Percentiles rank a stretch among this genome's conserved stretches.
phyloP scores from a whole-genome alignment of 2,888 invertebrate genomes.

The Arctia plantaginis region DNA sequence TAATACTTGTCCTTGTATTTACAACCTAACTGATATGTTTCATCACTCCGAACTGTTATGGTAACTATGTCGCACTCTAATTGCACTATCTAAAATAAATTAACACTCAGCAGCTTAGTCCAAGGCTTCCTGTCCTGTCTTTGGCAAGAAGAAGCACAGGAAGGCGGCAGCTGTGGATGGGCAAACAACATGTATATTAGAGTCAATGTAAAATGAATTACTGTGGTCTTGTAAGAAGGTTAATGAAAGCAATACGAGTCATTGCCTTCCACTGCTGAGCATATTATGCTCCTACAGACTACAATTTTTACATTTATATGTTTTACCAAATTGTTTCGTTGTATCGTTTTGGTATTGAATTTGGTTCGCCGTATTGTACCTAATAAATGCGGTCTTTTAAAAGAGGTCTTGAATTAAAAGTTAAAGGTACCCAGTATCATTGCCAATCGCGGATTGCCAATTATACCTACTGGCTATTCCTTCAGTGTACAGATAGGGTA shows the following conservation, averaged over 20 bases:
- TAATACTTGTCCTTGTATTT: conserved; percentile 78
- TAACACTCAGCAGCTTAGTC: conserved; percentile 80
- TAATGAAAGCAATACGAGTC: background rate
- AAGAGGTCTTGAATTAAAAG: too few relatives aligned
- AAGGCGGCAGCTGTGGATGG: conserved; percentile 88
- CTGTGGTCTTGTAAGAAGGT: background rate
- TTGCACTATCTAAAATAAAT: conserved; percentile 71
- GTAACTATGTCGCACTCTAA: conserved; percentile 63
- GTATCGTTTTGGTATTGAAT: too few relatives aligned
- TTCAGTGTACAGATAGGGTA: too few relatives aligned
- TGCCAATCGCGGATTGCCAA: too few relatives aligned
- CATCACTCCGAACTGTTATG: conserved; percentile 66
- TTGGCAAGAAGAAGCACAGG: conserved; percentile 91
- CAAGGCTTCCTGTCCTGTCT: conserved; percentile 90
- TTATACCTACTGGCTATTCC: too few relatives aligned
- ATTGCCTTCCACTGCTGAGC: background rate
- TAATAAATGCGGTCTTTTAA: too few relatives aligned
- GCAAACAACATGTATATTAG: background rate
- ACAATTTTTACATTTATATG: too few relatives aligned
- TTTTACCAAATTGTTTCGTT: too few relatives aligned
- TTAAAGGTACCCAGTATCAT: too few relatives aligned
- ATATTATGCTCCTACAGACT: too few relatives aligned
- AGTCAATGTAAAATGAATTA: background rate
- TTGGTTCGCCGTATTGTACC: too few relatives aligned
- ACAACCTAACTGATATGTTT: conserved; percentile 82